Evolutionary conservation across 2,113 vertebrate species (phyloP).

Genomic region (Tenrec ecaudatus): DNA sequence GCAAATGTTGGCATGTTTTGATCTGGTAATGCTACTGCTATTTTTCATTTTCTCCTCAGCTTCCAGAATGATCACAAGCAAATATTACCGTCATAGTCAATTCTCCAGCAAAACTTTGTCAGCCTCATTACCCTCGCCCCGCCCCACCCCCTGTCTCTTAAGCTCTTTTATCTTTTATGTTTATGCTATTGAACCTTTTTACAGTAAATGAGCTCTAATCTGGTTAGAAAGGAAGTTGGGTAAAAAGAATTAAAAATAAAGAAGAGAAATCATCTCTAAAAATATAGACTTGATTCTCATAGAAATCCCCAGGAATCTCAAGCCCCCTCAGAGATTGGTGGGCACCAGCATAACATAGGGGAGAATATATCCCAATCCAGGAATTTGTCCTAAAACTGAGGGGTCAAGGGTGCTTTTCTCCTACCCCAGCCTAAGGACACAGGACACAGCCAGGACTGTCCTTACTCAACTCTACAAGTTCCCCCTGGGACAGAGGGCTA

Average conservation of each 20-base stretch:
- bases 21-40: not conserved
- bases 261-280: not conserved
- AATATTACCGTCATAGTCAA: constrained; percentile 23
- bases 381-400: not conserved
- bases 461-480: constrained; percentile 43
- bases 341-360: not conserved
- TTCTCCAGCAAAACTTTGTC: not conserved
- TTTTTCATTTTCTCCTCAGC: constrained; percentile 43
- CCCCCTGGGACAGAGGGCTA: not conserved
- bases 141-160: too few species aligned
- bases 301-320: not conserved
- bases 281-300: not conserved
- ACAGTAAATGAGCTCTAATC: not conserved
- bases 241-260: not conserved
- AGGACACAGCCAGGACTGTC: constrained; percentile 21
- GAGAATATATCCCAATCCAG: not conserved
- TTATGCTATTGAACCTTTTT: not conserved
- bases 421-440: not conserved
- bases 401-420: not conserved
- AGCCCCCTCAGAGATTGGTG: not conserved
- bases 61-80: constrained; percentile 42
- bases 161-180: not conserved
- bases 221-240: not conserved
- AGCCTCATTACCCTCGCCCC: not conserved
- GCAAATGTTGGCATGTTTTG: not conserved